Evolutionary conservation across 1,140 invertebrate genomes (phyloP).

Genomic region (Scaptomyza hsui): DNA sequence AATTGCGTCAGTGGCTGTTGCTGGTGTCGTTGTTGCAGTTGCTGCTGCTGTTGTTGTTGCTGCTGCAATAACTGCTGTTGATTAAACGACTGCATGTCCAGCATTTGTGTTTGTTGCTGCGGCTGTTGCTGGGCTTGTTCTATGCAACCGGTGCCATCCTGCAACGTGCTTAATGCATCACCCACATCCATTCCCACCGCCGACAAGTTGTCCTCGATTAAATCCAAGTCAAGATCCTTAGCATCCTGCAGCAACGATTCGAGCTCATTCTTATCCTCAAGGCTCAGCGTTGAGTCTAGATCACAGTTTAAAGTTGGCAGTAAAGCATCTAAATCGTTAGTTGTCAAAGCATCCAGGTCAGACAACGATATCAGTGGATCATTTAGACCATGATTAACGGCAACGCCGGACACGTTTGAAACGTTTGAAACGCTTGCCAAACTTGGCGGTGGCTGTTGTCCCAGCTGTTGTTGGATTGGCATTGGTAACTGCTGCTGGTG

Average conservation of each 20-base stretch:
- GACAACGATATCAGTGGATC: conserved; percentile 76
- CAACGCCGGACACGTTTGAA: conserved; percentile 2
- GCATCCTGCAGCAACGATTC: conserved; percentile 83
- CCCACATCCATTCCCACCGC: conserved; percentile 79
- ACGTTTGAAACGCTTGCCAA: conserved; percentile 27
- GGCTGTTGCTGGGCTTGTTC: conserved; percentile 61
- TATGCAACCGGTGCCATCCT: conserved; percentile 40
- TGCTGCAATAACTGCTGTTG: conserved; percentile 49
- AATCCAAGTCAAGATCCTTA: conserved; percentile 80
- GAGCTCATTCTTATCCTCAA: conserved; percentile 84
- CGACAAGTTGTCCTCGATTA: conserved; percentile 78
- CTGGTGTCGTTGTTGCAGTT: conserved; percentile 53
- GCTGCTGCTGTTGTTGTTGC: conserved; percentile 41
- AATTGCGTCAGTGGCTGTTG: conserved; percentile 53
- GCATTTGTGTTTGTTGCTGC: conserved; percentile 44
- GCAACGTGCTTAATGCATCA: conserved; percentile 63
- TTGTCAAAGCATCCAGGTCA: conserved; percentile 84
- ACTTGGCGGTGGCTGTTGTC: conserved; percentile 12
- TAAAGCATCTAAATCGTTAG: conserved; percentile 87
- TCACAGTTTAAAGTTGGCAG: conserved; percentile 86
- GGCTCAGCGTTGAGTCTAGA: conserved; percentile 84
- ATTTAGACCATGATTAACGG: conserved; percentile 45
- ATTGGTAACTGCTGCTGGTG: conserved; percentile 38
- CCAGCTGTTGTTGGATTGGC: conserved; percentile 5
- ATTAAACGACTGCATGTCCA: conserved; percentile 49